Percentiles rank a stretch among this genome's conserved stretches.
phyloP scores from a whole-genome alignment of 2,797 vertebrate genomes.

The Podargus strigoides region DNA sequence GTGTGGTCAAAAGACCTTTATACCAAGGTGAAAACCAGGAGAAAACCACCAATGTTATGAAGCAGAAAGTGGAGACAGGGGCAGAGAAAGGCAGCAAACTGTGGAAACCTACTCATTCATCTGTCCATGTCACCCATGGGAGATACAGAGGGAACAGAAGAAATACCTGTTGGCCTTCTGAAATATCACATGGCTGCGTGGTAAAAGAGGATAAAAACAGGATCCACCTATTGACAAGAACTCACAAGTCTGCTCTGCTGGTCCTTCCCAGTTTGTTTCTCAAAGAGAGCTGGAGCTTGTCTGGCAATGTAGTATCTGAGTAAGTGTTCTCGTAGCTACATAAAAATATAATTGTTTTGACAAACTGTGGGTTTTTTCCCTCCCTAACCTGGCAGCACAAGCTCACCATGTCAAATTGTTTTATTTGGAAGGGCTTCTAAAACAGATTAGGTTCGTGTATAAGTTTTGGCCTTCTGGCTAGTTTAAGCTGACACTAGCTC shows the following conservation, averaged over 20 bases:
- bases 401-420: neutral
- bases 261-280: neutral
- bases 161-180: neutral
- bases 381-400: neutral
- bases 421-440: slow-evolving; percentile 15
- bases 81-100: neutral
- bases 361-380: neutral
- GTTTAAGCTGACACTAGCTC: neutral
- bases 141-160: neutral
- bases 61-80: neutral
- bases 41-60: neutral
- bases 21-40: neutral
- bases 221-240: neutral
- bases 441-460: neutral
- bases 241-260: neutral
- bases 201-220: neutral
- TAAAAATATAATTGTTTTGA: slow-evolving; percentile 34
- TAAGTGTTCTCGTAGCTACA: neutral
- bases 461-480: neutral
- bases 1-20: neutral
- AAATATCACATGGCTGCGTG: neutral
- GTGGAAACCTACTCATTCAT: neutral
- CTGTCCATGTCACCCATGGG: neutral
- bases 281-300: neutral
- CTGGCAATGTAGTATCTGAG: neutral